Base-by-base conservation (phyloP, 2,888 invertebrate species). In the Netelia inedita region DNA sequence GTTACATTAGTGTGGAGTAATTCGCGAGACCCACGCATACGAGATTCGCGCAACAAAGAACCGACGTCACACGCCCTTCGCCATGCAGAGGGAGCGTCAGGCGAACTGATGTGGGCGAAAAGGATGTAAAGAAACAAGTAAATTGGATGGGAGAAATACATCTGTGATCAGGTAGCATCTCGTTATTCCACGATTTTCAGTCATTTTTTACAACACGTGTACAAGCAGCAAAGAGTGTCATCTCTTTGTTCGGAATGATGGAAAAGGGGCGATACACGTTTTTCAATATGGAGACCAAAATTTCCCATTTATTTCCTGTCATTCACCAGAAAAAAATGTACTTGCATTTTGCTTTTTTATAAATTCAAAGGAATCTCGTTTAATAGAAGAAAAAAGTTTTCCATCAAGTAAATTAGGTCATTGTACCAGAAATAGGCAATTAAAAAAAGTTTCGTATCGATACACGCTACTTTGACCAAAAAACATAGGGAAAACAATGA, bases 1-100 rank as follows among this genome's bases (percentile, higher is more conserved):
- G 50, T 50, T 50, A n/a, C 8, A 41, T 65, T 68, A 41, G 55
- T 16, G 55, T 57, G 28, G 59, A 66, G 57, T 76, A 76, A 76
- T 76, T 76, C 57, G 76, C 43, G 57, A 65, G 28, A 41, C 55
- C 55, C 21, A 66, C 23, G 66, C 14, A 50, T 43, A 28, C 55
- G 35, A 35, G 43, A 66, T 46, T 57, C 21, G 16, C 66, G 21
- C 21, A 46, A 21, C 76, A 57, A 76, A 68, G 57, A 50, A 11
- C 11, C 50, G 3, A 50, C n/a, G 50, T 8, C n/a, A n/a, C 50
- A 5, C n/a, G 14, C 11, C n/a, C 14, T 50, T 50, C 50, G 2
- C 50, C 11, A 6, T 35, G 8, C 50, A 3, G n/a, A 50, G n/a
- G 50, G n/a, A 50, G n/a, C 50, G 50, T n/a, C 50, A 50, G 50